Evolutionary conservation across 2,888 invertebrate genomes (phyloP).

Genomic region (Parnassius glacialis): DNA sequence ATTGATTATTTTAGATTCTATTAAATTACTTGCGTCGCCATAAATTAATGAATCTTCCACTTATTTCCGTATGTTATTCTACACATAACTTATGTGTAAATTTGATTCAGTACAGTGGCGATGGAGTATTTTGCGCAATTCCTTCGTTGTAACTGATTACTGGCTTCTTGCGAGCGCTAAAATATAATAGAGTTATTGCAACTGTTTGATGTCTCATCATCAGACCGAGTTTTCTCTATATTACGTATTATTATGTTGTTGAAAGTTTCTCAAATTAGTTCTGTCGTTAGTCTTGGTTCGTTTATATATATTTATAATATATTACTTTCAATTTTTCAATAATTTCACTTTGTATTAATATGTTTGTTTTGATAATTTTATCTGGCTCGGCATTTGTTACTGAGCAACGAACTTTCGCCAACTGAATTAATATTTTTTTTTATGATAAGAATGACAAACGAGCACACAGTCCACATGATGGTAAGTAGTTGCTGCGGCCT

Average conservation of each 20-base stretch:
- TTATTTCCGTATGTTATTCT: no score
- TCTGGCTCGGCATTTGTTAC: background rate
- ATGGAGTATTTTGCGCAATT: background rate
- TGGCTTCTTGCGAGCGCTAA: constrained; percentile 7
- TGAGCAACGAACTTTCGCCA: no score
- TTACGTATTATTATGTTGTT: constrained; percentile 18
- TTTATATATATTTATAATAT: constrained; percentile 4
- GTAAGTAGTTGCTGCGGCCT: no score
- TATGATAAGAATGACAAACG: no score
- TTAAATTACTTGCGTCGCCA: no score
- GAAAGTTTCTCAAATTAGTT: constrained; percentile 7
- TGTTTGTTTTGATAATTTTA: background rate
- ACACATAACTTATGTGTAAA: background rate
- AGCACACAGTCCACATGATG: no score
- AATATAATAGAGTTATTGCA: constrained; percentile 14
- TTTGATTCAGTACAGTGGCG: background rate
- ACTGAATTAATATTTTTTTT: no score
- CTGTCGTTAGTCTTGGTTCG: constrained; percentile 8
- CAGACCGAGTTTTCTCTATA: constrained; percentile 14
- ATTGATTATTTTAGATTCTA: no score
- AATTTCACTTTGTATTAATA: no score
- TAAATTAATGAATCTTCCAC: no score
- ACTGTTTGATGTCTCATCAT: constrained; percentile 7
- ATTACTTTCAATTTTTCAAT: background rate
- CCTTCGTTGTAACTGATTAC: constrained; percentile 7